These are phyloP conservation scores for Acanthochromis polyacanthus DNA, from an alignment of 2,113 vertebrate genomes.

Conservation along the genomic window DNA sequence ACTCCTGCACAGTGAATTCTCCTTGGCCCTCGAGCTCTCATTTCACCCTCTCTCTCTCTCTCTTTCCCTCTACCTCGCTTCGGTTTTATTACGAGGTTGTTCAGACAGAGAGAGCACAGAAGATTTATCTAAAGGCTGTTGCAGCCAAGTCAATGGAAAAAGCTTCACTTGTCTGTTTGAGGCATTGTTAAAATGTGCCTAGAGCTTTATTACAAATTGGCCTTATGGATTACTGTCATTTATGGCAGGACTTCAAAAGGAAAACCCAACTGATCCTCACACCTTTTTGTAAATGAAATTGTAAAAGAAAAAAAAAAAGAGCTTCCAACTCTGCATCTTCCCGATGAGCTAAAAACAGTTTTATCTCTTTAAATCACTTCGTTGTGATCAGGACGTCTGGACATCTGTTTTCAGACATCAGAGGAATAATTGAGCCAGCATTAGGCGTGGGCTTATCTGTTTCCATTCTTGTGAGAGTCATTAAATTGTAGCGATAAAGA, in stretches of 20 bases:
- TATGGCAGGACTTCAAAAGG: slow-evolving; percentile 67
- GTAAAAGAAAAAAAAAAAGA: slow-evolving; percentile 12
- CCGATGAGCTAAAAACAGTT: slow-evolving; percentile 63
- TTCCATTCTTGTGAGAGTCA: slow-evolving; percentile 50
- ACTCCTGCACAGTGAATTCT: slow-evolving; percentile 78
- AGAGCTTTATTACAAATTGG: slow-evolving; percentile 83
- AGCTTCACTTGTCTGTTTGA: slow-evolving; percentile 76
- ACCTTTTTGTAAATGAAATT: slow-evolving; percentile 73
- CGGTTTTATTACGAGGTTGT: slow-evolving; percentile 79
- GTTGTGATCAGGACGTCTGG: slow-evolving; percentile 55
- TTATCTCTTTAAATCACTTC: slow-evolving; percentile 65
- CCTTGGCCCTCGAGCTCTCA: slow-evolving; percentile 73
- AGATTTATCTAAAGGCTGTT: slow-evolving; percentile 81
- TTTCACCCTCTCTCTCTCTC: slow-evolving; percentile 57
- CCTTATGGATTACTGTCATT: slow-evolving; percentile 81
- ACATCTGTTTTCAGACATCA: slow-evolving; percentile 62
- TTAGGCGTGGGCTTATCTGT: slow-evolving; percentile 60
- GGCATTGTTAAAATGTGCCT: slow-evolving; percentile 78
- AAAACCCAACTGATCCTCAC: slow-evolving; percentile 67
- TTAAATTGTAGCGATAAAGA: slow-evolving; percentile 52
- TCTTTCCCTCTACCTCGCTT: slow-evolving; percentile 57
- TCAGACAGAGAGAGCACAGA: slow-evolving; percentile 74
- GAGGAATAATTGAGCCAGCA: slow-evolving; percentile 49
- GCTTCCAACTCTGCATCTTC: slow-evolving; percentile 35
- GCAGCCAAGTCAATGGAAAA: slow-evolving; percentile 78